Base-by-base conservation (phyloP, 2,888 invertebrate species). In the Nomada ruficornis region DNA sequence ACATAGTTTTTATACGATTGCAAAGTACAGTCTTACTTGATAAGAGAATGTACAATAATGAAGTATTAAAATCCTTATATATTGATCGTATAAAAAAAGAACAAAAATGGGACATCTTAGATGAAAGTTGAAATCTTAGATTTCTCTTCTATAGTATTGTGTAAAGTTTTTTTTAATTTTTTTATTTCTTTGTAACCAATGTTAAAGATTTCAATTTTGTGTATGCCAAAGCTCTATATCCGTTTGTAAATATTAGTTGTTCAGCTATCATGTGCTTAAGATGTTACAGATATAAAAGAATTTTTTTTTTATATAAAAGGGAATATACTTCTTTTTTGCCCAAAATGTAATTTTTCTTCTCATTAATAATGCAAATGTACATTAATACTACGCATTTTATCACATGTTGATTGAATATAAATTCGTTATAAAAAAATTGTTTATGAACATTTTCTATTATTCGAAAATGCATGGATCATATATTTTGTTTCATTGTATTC, bases 351-450 rank as follows among this genome's bases (percentile, higher is more conserved):
- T 64, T 60, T 57, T 77, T 71, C 18, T 29, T 75, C 54, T 57
- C 11, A 9, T 68, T 36, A 52, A 69, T 75, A 69, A 83, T 44
- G 71, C 59, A 68, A 76, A 63, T 68, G 63, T 67, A 77, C 64
- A 63, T 80, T 83, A 75, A 78, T 71, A 62, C 79, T 83, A 82
- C 64, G 23, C 71, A 64, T 79, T 76, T 83, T 84, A 84, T 84
- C 80, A 80, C 80, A 83, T 75, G 20, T 72, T 68, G 52, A 64
- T 80, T 77, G 73, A 74, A 83, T 83, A 80, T 74, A 83, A 70
- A 73, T 60, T 77, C 52, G 42, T 50, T 74, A 79, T 83, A 80
- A 77, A 80, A 84, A 77, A 79, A 73, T 67, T 70, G 52, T 73
- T 67, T 65, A 20, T 26, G 55, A 76, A 84, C 70, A 75, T 73